phyloP scores from a whole-genome alignment of 2,113 vertebrate genomes.

The Sialia sialis region DNA sequence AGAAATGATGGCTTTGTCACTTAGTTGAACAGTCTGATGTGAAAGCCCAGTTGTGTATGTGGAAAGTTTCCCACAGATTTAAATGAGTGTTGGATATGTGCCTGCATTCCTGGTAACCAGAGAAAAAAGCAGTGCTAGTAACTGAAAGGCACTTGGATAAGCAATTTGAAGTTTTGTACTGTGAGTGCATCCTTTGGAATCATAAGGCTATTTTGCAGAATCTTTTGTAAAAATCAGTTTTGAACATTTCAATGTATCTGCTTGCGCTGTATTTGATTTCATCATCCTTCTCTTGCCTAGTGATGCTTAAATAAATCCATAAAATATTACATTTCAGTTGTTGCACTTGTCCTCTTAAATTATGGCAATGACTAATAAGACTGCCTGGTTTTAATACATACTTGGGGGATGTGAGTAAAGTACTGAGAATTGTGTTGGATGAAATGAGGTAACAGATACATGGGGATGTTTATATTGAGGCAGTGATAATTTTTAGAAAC shows the following conservation, averaged over 20 bases:
- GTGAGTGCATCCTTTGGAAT: not conserved
- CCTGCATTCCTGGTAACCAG: not conserved
- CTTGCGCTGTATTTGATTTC: not conserved
- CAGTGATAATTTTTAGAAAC: not conserved
- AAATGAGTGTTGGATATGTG: not conserved
- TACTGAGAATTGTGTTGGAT: not conserved
- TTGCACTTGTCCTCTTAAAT: not conserved
- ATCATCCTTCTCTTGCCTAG: not conserved
- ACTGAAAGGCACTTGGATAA: not conserved
- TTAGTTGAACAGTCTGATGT: not conserved
- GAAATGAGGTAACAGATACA: not conserved
- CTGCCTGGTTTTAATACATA: not conserved
- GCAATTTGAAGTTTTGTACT: not conserved
- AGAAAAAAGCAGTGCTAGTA: not conserved
- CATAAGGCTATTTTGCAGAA: not conserved
- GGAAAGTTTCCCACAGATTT: not conserved
- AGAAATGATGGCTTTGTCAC: not conserved
- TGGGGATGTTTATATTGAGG: not conserved
- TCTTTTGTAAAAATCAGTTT: not conserved
- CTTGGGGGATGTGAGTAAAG: not conserved
- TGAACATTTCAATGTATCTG: not conserved
- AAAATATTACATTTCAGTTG: not conserved
- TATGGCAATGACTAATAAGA: not conserved
- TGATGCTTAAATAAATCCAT: not conserved
- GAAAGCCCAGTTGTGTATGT: not conserved